These are phyloP conservation scores for Leuctra nigra DNA, from an alignment of 2,888 invertebrate genomes.

Conservation along the genomic window DNA sequence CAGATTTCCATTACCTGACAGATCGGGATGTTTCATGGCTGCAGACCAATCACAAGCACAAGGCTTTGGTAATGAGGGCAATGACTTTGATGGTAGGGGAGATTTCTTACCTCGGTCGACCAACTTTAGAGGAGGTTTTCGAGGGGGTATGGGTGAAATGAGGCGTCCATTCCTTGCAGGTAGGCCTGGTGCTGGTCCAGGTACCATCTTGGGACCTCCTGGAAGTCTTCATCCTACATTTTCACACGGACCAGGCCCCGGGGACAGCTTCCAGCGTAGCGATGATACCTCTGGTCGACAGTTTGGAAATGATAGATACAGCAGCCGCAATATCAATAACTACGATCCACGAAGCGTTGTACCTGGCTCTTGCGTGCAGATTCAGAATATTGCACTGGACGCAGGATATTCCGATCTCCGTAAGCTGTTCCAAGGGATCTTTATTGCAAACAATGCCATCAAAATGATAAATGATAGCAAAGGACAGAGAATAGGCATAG, in stretches of 20 bases:
- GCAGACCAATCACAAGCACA: not conserved
- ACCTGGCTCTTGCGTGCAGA: conserved; percentile 55
- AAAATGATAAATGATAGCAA: conserved; percentile 77
- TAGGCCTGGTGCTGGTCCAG: not conserved
- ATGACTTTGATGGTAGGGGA: conserved; percentile 4
- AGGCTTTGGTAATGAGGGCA: not conserved
- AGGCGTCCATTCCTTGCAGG: conserved; percentile 17
- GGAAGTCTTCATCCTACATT: not conserved
- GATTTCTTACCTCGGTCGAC: not conserved
- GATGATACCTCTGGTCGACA: conserved; percentile 4
- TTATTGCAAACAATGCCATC: conserved; percentile 74
- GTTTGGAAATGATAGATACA: not conserved
- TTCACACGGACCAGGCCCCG: not conserved
- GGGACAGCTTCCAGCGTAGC: conserved; percentile 9
- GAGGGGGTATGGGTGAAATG: not conserved
- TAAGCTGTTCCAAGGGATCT: conserved; percentile 69
- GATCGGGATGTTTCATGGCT: not conserved
- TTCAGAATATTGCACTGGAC: conserved; percentile 62
- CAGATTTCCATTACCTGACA: not conserved
- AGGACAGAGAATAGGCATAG: conserved; percentile 73
- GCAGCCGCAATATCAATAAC: conserved; percentile 7
- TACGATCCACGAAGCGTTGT: conserved; percentile 12
- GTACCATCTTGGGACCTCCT: conserved; percentile 1
- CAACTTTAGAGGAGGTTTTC: not conserved
- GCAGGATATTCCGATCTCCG: conserved; percentile 75